Evolutionary conservation across 2,797 vertebrate genomes (phyloP), one percentile per base, ranked within the genome.

Genomic region (Eulemur rubriventer): DNA sequence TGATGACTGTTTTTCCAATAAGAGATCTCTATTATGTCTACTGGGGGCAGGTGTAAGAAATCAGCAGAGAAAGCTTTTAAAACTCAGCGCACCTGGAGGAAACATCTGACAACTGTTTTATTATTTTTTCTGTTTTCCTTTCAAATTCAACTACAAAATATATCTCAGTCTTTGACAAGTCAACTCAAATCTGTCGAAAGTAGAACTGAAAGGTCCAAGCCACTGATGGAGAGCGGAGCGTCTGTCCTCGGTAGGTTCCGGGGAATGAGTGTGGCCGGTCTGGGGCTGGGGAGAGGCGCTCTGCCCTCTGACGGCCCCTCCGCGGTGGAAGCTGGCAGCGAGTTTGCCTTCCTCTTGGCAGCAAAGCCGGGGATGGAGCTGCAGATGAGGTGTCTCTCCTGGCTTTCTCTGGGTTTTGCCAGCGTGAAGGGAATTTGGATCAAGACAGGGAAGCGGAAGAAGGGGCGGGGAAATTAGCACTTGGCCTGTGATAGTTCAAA

Each of bases 111-210:
- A 93, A 33, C 70, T 79, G 55, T 17, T 78, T 67, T 3, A 41
- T 13, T 17, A 28, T 61, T 59, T 84, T 87, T 41, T 16, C 24
- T 18, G 69, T 76, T 75, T 85, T 78, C 28, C 63, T 89, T 91
- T 91, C 70, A 87, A 75, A 86, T 96, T 91, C 93, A 91, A 46
- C 65, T 63, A 72, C 52, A 91, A 76, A 84, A 41, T 79, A 0
- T 50, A 75, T 75, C 48, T 81, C 57, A 84, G 65, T 57, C 38
- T 95, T 92, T 96, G 87, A 95, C 70, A 95, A 84, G 83, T 87
- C 93, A 89, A 41, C 85, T 94, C 28, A 76, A 83, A 92, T 78
- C 57, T 93, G 43, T 91, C 61, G 57, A 65, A 94, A 70, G 43
- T 75, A 57, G 69, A 94, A 90, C 20, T 38, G 70, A 85, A 57